Evolutionary conservation across 2,113 vertebrate genomes (phyloP), one percentile per base, ranked within the genome.

Genomic region (Gavialis gangeticus): DNA sequence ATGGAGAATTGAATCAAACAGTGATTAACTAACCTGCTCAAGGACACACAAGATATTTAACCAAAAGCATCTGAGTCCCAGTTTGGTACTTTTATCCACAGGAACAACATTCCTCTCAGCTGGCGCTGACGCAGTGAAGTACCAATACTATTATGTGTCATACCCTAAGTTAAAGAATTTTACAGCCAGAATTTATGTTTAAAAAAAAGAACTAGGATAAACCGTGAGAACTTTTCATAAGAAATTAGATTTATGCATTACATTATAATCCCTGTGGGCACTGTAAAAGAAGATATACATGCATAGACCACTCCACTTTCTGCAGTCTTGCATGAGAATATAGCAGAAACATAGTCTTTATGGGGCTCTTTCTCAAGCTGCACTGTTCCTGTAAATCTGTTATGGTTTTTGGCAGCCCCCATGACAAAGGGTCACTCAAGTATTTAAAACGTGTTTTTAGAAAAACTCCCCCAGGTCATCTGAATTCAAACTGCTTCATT

Each of bases 101-200:
- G 66, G 21, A 89, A 78, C 24, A 78, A 80, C 75, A 8, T 55
- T 15, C 30, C n/a, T 81, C 15, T n/a, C 66, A 89, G 34, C 28
- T 85, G 34, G 34, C 82, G 87, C 84, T 16, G 18, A 46, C 78
- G 78, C n/a, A 87, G 34, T 12, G 69, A 93, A 37, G 37, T 69
- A 87, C 21, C 3, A 91, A 25, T 57, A 77, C 14, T 46, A 82
- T 87, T 79, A 34, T 16, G 25, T 59, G 16, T 10, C 30, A 69
- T 87, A 67, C 57, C 84, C n/a, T 89, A 90, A 86, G 88, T 69
- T 54, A 86, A 89, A n/a, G 22, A 93, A 62, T 46, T 9, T 46
- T 46, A 46, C 46, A 46, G 46, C 46, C 9, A 46, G 46, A 46
- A 46, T 46, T 46, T 46, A 46, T 46, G 46, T 46, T 46, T 46